These are phyloP conservation scores for Rallus limicola DNA, from an alignment of 2,113 vertebrate genomes.

Conservation along the genomic window DNA sequence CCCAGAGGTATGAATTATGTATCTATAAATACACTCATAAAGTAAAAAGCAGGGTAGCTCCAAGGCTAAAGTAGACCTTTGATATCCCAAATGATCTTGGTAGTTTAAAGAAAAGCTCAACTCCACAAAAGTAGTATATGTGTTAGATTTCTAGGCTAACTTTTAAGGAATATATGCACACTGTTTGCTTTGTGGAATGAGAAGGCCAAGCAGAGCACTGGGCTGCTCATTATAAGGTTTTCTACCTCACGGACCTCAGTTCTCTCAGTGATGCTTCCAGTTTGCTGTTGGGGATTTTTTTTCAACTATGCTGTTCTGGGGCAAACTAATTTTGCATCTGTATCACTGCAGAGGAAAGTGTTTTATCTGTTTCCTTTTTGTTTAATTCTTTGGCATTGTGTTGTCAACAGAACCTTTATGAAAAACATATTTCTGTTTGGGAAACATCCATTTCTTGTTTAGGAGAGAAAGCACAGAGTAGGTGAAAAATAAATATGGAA, in stretches of 20 bases:
- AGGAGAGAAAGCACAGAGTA: background rate
- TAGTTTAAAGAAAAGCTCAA: conserved; percentile 69
- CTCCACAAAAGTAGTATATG: conserved; percentile 30
- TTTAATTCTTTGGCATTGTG: background rate
- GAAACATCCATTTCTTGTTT: background rate
- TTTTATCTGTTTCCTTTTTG: background rate
- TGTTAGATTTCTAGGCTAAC: conserved; percentile 53
- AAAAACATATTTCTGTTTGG: background rate
- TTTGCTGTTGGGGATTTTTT: background rate
- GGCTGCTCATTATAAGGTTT: background rate
- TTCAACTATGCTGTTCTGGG: background rate
- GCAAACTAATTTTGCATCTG: background rate
- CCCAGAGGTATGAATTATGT: conserved; percentile 78
- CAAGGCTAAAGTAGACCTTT: conserved; percentile 72
- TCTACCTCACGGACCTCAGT: background rate
- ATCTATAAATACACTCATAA: conserved; percentile 78
- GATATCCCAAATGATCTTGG: conserved; percentile 63
- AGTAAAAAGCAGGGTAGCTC: conserved; percentile 71
- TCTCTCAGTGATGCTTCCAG: background rate
- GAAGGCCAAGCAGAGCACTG: background rate
- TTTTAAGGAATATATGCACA: conserved; percentile 44
- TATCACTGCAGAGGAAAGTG: background rate
- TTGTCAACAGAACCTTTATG: background rate
- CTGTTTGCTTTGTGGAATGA: conserved; percentile 3
- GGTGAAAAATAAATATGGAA: background rate